phyloP scores from a whole-genome alignment of 1,140 invertebrate species.

The Elymnias hypermnestra region DNA sequence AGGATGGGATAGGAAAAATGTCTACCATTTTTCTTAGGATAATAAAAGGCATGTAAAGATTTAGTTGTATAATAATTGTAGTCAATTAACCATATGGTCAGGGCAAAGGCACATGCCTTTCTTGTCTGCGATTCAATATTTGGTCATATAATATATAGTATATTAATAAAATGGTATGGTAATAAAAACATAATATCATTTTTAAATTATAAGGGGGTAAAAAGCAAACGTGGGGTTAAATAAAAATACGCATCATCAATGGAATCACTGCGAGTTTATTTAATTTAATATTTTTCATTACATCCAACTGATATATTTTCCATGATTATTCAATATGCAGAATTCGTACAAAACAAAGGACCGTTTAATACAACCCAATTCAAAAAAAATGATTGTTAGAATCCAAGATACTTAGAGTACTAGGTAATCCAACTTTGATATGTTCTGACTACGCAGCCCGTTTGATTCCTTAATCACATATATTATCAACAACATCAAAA shows the following conservation, averaged over 20 bases:
- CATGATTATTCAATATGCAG: constrained; percentile 53
- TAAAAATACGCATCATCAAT: constrained; percentile 59
- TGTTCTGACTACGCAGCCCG: constrained; percentile 57
- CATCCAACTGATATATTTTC: constrained; percentile 56
- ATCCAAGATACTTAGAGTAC: constrained; percentile 73
- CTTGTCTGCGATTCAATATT: too few species aligned
- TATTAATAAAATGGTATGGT: too few species aligned
- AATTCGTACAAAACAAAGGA: constrained; percentile 48
- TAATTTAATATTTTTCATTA: constrained; percentile 68
- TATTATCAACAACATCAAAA: constrained; percentile 75
- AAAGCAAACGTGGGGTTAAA: constrained; percentile 30
- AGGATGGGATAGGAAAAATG: too few species aligned
- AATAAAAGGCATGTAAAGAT: too few species aligned
- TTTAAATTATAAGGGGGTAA: too few species aligned
- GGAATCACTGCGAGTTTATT: constrained; percentile 75
- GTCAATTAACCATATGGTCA: too few species aligned
- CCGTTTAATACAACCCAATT: constrained; percentile 43
- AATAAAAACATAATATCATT: too few species aligned
- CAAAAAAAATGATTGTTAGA: constrained; percentile 48
- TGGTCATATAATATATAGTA: too few species aligned
- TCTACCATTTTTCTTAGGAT: too few species aligned
- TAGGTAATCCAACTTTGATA: constrained; percentile 66
- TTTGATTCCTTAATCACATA: constrained; percentile 69
- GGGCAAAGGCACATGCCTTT: too few species aligned
- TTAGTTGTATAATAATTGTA: too few species aligned